Evolutionary conservation across 1,140 invertebrate genomes (phyloP).

Genomic region (Radopholus similis): DNA sequence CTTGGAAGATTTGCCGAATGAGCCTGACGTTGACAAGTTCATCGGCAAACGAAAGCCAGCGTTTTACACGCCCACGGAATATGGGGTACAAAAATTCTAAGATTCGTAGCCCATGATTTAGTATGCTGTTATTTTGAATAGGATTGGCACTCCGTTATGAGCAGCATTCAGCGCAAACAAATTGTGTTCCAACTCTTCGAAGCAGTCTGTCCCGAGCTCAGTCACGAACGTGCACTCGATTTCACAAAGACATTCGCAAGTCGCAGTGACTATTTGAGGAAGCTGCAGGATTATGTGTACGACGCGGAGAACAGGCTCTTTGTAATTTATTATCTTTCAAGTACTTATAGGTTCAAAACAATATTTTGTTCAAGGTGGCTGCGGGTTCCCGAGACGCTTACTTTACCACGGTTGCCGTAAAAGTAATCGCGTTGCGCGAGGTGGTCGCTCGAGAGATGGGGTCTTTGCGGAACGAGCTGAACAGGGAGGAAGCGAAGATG

Average conservation of each 20-base stretch:
- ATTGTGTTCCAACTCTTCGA: slow-evolving; percentile 10
- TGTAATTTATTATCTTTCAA: no score
- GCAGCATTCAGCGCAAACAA: slow-evolving; percentile 5
- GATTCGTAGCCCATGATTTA: not conserved
- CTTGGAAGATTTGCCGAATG: not conserved
- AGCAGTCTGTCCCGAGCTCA: slow-evolving; percentile 12
- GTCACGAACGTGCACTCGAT: not conserved
- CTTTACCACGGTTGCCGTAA: not conserved
- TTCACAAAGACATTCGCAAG: not conserved
- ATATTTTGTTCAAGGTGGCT: no score
- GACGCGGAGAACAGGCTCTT: slow-evolving; percentile 14
- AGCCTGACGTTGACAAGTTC: slow-evolving; percentile 4
- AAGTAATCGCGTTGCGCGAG: slow-evolving; percentile 7
- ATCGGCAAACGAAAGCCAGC: slow-evolving; percentile 2
- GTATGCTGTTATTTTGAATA: not conserved
- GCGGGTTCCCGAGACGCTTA: slow-evolving; percentile 1
- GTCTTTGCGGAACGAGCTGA: not conserved
- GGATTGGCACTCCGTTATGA: slow-evolving; percentile 17
- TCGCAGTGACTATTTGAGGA: slow-evolving; percentile 1
- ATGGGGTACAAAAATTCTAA: not conserved
- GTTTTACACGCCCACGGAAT: slow-evolving; percentile 15
- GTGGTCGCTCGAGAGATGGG: not conserved
- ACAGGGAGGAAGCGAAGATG: not conserved
- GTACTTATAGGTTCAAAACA: no score
- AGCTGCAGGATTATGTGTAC: slow-evolving; percentile 4